These are phyloP conservation scores for Deroplatys truncata DNA, from an alignment of 2,888 invertebrate species.

Conservation along the genomic window DNA sequence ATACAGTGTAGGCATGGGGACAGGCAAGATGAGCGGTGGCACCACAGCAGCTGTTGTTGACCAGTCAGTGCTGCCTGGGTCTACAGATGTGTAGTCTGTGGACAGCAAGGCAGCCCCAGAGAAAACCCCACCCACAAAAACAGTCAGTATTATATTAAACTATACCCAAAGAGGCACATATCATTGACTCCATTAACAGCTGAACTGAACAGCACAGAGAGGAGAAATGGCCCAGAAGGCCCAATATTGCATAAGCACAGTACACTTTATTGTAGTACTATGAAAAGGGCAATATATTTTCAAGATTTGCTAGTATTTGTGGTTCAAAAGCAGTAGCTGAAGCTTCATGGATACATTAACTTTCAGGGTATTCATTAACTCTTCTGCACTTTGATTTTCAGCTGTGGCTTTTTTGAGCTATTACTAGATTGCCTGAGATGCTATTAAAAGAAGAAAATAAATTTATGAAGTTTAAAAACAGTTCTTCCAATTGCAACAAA, in stretches of 20 bases:
- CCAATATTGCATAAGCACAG: not conserved
- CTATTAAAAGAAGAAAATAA: not conserved
- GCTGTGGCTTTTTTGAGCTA: not conserved
- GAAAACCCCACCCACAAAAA: not conserved
- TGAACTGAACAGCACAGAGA: not conserved
- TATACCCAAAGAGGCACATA: not conserved
- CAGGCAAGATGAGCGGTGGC: constrained; percentile 38
- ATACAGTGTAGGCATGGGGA: constrained; percentile 78
- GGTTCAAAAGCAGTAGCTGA: not conserved
- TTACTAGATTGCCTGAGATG: not conserved
- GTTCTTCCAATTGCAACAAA: not conserved
- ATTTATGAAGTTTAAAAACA: not conserved
- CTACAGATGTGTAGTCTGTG: constrained; percentile 24
- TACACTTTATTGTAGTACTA: too few relatives aligned
- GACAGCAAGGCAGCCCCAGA: not conserved
- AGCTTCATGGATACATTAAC: not conserved
- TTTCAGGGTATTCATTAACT: not conserved
- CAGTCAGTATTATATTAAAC: not conserved
- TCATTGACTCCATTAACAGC: not conserved
- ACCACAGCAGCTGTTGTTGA: not conserved
- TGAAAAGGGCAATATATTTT: too few relatives aligned
- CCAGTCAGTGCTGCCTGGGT: constrained; percentile 36
- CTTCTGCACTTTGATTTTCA: not conserved
- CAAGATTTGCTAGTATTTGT: not conserved
- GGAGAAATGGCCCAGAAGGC: not conserved